phyloP scores from a whole-genome alignment of 2,888 invertebrate genomes.

The Chymomyza caudatula region DNA sequence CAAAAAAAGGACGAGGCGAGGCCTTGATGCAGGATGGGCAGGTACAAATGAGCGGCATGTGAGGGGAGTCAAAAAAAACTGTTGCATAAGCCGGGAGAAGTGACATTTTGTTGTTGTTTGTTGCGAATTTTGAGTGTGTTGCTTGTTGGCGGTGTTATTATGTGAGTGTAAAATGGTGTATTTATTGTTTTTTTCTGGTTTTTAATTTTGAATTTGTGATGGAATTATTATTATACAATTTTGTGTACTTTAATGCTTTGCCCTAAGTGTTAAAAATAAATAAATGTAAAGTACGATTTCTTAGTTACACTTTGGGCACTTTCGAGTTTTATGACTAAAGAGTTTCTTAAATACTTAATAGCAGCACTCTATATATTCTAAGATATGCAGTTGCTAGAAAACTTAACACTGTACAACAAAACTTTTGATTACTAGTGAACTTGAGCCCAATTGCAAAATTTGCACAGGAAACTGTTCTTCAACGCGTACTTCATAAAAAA shows the following conservation, averaged over 20 bases:
- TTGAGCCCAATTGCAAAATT: not conserved
- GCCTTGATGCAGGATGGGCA: conserved; percentile 12
- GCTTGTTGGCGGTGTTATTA: conserved; percentile 14
- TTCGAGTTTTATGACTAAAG: not conserved
- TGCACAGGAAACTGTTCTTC: not conserved
- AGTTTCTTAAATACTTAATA: not conserved
- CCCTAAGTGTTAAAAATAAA: not conserved
- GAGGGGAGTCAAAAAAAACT: not conserved
- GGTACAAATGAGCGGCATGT: conserved; percentile 17
- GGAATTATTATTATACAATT: not conserved
- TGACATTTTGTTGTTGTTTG: conserved; percentile 21
- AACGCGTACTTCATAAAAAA: too few species aligned
- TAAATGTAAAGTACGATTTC: not conserved
- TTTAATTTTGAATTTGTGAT: not conserved
- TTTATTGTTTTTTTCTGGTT: not conserved
- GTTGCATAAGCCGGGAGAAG: not conserved
- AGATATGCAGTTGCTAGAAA: not conserved
- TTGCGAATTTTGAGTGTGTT: conserved; percentile 4
- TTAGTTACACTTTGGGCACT: not conserved
- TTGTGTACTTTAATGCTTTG: not conserved
- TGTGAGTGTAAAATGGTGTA: conserved; percentile 12
- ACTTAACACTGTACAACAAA: not conserved
- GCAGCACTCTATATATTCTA: too few species aligned
- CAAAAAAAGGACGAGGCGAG: conserved; percentile 8
- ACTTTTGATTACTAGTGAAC: too few species aligned